Evolutionary conservation across 2,113 vertebrate genomes (phyloP), one percentile per base, ranked within the genome.

Genomic region (Aleadryas rufinucha): DNA sequence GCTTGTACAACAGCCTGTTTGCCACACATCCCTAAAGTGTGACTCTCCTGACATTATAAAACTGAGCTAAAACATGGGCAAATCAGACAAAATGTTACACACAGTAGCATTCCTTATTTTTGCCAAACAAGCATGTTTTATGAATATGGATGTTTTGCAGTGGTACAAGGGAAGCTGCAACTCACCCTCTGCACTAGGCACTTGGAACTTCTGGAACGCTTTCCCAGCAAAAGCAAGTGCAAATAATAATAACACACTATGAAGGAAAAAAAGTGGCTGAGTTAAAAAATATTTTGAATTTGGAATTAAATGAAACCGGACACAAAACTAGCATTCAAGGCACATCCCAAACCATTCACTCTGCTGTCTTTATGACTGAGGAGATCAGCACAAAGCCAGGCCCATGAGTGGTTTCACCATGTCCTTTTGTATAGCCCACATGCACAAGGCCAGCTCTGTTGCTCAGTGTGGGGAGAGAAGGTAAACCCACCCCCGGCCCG

Each of bases 371-470:
- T 82, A 50, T 0, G 2, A 23, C 42, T 9, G 8, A 64, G 39
- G 17, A 65, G 37, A 59, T 18, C 4, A 1, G 21, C 11, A 18
- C 35, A 65, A 76, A 74, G 28, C 12, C 57, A 78, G 39, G 1
- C 9, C 37, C 11, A 4, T 3, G 20, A 49, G 45, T 7, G 11
- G 41, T 22, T 90, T 84, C 18, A 23, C 31, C 27, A 4, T 3
- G 8, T 30, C 50, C n/a, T 88, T 85, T 28, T 1, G 0, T 13
- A 42, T 14, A 9, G 1, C 30, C 5, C 8, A 0, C 11, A 59
- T 37, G 9, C 9, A 1, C 35, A 28, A 52, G 57, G 35, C 42
- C 54, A 45, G 56, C 30, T 74, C 31, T 37, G 16, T 35, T 4
- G 1, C 64, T 50, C 42, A 4, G 7, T 3, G 2, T 13, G 33